A percentile compares a stretch with the other conserved stretches of the same genome.
phyloP scores from a whole-genome alignment of 2,888 invertebrate species.

The Alloplasta piceator region DNA sequence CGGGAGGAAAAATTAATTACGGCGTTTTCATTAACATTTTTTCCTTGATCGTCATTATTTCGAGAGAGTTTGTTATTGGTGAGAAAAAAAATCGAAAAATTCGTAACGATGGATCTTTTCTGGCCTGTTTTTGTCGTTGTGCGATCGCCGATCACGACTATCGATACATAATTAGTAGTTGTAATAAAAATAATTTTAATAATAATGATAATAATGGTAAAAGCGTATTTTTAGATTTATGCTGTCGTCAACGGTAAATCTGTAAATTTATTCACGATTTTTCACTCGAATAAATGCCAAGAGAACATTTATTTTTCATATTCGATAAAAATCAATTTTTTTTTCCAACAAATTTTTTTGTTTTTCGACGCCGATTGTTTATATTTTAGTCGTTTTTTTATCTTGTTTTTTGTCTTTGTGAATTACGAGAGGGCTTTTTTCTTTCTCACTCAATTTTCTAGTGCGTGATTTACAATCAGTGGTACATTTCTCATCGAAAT shows the following conservation, averaged over 20 bases:
- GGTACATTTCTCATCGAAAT: too few relatives aligned
- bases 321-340: conserved; percentile 63
- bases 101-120: too few relatives aligned
- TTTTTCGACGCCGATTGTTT: too few relatives aligned
- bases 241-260: conserved; percentile 49
- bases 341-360: too few relatives aligned
- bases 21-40: too few relatives aligned
- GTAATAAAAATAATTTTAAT: conserved; percentile 13
- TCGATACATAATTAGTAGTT: conserved; percentile 34
- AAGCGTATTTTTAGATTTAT: conserved; percentile 41
- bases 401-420: too few relatives aligned
- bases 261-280: conserved; percentile 72
- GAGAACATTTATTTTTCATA: conserved; percentile 71
- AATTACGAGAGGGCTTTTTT: too few relatives aligned
- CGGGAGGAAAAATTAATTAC: too few relatives aligned
- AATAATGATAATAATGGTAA: conserved; percentile 33
- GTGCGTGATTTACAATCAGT: too few relatives aligned
- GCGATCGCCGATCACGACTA: neutral
- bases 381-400: neutral
- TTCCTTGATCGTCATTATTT: too few relatives aligned
- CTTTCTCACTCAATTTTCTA: too few relatives aligned
- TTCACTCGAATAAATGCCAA: conserved; percentile 71
- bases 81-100: neutral
- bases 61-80: neutral
- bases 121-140: too few relatives aligned